A percentile compares a stretch with the other conserved stretches of the same genome.
These are phyloP conservation scores for Gorsachius goisagi DNA, from an alignment of 2,113 vertebrate genomes.

Conservation along the genomic window DNA sequence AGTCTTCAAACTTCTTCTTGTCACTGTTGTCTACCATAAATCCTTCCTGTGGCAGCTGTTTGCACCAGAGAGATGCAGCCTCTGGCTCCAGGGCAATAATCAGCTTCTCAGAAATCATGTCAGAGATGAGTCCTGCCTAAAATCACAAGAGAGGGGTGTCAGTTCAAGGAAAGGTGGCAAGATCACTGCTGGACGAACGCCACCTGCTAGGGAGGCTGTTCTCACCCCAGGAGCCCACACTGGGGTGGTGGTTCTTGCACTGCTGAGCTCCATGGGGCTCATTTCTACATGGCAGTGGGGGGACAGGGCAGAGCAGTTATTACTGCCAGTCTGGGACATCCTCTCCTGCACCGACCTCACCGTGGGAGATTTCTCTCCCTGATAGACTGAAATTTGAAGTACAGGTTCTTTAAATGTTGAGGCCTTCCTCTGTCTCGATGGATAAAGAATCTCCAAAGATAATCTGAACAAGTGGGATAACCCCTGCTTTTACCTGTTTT, in stretches of 20 bases:
- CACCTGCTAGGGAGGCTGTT: neutral
- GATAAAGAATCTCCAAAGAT: neutral
- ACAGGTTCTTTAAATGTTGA: neutral
- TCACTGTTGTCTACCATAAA: neutral
- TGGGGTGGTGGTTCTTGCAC: neutral
- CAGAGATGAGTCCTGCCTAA: slow-evolving; percentile 48
- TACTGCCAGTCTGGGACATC: neutral
- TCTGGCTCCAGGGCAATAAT: slow-evolving; percentile 63
- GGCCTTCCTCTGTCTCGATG: neutral
- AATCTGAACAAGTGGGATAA: neutral
- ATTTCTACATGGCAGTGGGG: fast-evolving
- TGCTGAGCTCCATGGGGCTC: fast-evolving
- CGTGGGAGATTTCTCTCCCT: neutral
- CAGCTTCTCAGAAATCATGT: neutral
- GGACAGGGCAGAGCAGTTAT: neutral
- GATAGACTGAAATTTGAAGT: neutral
- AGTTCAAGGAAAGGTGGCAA: neutral
- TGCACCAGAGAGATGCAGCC: slow-evolving; percentile 60
- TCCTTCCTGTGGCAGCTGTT: slow-evolving; percentile 36
- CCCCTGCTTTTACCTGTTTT: neutral
- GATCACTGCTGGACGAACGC: neutral
- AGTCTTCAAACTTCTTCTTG: slow-evolving; percentile 19
- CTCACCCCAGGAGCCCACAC: neutral
- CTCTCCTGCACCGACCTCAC: neutral
- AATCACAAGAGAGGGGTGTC: neutral